phyloP scores from a whole-genome alignment of 2,797 vertebrate species.

The Botia kubotai region DNA sequence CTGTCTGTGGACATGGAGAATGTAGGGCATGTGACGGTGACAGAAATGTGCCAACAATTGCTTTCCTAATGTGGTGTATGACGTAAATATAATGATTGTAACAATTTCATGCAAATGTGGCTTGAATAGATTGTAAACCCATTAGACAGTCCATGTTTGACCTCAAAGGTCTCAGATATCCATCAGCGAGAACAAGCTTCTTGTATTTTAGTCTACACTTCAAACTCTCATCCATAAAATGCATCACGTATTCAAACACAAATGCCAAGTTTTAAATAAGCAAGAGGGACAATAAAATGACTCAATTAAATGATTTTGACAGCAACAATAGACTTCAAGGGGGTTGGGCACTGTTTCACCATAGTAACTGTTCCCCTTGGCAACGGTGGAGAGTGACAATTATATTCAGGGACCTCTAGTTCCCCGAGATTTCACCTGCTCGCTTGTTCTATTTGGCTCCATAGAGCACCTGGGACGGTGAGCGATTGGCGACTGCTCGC shows the following conservation, averaged over 20 bases:
- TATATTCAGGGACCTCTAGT: slow-evolving; percentile 68
- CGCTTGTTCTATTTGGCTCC: slow-evolving; percentile 57
- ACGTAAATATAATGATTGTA: not conserved
- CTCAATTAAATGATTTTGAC: slow-evolving; percentile 35
- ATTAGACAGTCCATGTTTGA: not conserved
- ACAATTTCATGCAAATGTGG: not conserved
- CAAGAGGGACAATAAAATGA: not conserved
- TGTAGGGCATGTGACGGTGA: slow-evolving; percentile 11
- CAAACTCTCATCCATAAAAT: not conserved
- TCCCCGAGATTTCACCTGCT: slow-evolving; percentile 50
- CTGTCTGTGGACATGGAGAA: slow-evolving; percentile 52
- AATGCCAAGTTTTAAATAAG: not conserved
- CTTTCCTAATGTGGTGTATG: not conserved
- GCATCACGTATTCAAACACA: not conserved
- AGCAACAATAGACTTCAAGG: slow-evolving; percentile 57
- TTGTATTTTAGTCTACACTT: not conserved
- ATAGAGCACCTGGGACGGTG: slow-evolving; percentile 63
- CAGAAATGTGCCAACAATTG: not conserved
- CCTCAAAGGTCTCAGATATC: not conserved
- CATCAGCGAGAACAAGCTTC: not conserved
- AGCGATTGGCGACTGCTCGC: slow-evolving; percentile 28
- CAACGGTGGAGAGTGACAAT: slow-evolving; percentile 72
- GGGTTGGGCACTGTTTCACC: slow-evolving; percentile 62
- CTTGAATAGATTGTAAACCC: not conserved
- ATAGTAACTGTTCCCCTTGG: slow-evolving; percentile 76